Conservation (phyloP, 2,888 invertebrate genomes). For the Mesorhabditis sp. region DNA sequence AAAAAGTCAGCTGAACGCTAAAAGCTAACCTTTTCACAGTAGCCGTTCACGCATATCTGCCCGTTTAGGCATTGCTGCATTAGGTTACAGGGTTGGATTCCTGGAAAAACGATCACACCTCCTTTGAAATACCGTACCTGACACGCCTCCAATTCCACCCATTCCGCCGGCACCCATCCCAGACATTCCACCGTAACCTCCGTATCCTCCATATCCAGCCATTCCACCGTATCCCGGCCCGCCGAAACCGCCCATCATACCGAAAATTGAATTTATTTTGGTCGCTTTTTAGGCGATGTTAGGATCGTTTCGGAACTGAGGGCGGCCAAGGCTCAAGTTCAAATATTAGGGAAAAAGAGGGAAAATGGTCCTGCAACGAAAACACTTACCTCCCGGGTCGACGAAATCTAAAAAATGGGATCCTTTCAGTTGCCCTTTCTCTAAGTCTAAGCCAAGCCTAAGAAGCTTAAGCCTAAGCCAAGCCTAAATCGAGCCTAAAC, state of each 20-base stretch:
- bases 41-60: slow-evolving; percentile 55
- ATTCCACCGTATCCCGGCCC: slow-evolving; percentile 11
- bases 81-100: slow-evolving; percentile 46
- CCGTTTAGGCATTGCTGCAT: slow-evolving; percentile 56
- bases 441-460: too few species aligned
- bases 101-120: slow-evolving; percentile 9
- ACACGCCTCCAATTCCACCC: slow-evolving; percentile 9
- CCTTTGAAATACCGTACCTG: too few species aligned
- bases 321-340: too few species aligned
- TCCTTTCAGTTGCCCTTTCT: too few species aligned
- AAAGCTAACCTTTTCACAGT: slow-evolving; percentile 29
- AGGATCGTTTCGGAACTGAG: too few species aligned
- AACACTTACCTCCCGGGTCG: too few species aligned
- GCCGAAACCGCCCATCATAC: slow-evolving; percentile 9
- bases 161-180: slow-evolving; percentile 17
- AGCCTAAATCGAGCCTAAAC: too few species aligned
- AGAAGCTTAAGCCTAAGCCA: too few species aligned
- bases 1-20: neutral
- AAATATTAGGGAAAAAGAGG: too few species aligned
- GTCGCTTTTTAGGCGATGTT: too few species aligned
- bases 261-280: neutral
- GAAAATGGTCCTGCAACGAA: too few species aligned
- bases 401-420: too few species aligned
- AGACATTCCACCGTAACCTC: slow-evolving; percentile 10
- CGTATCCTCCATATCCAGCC: slow-evolving; percentile 15